Conservation (phyloP, 2,797 vertebrate genomes). For the Orientallactaga sibirica region DNA sequence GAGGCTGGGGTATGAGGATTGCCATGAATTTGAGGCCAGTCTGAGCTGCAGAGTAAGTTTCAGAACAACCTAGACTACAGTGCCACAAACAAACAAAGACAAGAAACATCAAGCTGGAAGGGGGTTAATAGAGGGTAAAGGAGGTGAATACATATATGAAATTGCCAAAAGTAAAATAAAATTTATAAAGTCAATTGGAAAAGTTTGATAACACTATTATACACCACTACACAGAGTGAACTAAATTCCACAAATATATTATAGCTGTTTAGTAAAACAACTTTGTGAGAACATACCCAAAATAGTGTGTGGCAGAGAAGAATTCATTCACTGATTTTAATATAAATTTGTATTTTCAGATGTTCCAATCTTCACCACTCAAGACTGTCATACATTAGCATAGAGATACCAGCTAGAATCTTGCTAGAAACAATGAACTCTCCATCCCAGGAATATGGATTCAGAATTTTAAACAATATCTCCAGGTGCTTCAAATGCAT, state of each 20-base stretch:
- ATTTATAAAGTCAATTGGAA: background rate
- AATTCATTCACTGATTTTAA: background rate
- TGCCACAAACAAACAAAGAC: too few relatives aligned
- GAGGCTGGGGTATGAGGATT: too few relatives aligned
- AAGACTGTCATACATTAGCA: background rate
- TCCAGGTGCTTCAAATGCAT: background rate
- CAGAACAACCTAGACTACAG: too few relatives aligned
- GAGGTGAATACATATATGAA: too few relatives aligned
- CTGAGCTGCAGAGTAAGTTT: too few relatives aligned
- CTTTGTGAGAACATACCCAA: background rate
- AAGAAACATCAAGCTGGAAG: too few relatives aligned
- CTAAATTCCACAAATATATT: background rate
- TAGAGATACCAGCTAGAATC: background rate
- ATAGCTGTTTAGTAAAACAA: background rate
- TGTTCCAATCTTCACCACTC: background rate
- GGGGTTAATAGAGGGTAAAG: too few relatives aligned
- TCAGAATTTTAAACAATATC: constrained; percentile 46
- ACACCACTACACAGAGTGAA: background rate
- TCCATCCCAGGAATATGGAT: background rate
- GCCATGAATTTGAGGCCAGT: too few relatives aligned
- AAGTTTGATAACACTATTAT: background rate
- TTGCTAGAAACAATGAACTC: background rate
- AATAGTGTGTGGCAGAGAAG: background rate
- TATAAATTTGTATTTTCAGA: constrained; percentile 38
- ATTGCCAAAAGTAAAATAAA: background rate